phyloP scores from a whole-genome alignment of 92 coral and sea anemone genomes.

The Bergia sp. region DNA sequence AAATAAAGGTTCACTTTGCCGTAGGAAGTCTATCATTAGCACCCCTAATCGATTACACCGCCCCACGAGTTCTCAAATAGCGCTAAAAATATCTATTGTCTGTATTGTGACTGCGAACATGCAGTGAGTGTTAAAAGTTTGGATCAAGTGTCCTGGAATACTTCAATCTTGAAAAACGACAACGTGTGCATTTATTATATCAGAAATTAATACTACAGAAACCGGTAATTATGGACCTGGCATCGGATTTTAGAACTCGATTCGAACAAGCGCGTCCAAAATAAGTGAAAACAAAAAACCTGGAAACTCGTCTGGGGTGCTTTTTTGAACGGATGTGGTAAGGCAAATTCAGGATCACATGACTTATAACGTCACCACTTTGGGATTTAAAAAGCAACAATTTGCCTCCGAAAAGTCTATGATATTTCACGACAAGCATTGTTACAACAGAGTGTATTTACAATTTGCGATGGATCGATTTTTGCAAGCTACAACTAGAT shows the following conservation, averaged over 20 bases:
- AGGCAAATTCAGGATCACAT: conserved; percentile 12
- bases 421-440: conserved; percentile 20
- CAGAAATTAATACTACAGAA: conserved; percentile 16
- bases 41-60: conserved; percentile 25
- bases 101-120: conserved; percentile 18
- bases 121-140: conserved; percentile 7
- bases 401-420: not conserved
- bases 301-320: conserved; percentile 23
- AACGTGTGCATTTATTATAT: conserved; percentile 10
- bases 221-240: conserved; percentile 1
- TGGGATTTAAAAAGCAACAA: conserved; percentile 19
- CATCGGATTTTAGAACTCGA: conserved; percentile 13
- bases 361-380: conserved; percentile 23
- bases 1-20: conserved; percentile 14
- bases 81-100: conserved; percentile 6
- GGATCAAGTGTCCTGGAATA: not conserved
- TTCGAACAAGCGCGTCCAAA: conserved; percentile 21
- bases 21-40: conserved; percentile 17
- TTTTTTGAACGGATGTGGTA: conserved; percentile 18
- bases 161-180: not conserved
- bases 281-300: not conserved
- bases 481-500: conserved; percentile 10
- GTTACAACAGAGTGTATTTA: not conserved
- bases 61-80: conserved; percentile 15
- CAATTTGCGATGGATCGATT: conserved; percentile 21